Percentiles rank a stretch among this genome's conserved stretches.
phyloP scores from a whole-genome alignment of 2,797 vertebrate species.

The Loris lydekkerianus region DNA sequence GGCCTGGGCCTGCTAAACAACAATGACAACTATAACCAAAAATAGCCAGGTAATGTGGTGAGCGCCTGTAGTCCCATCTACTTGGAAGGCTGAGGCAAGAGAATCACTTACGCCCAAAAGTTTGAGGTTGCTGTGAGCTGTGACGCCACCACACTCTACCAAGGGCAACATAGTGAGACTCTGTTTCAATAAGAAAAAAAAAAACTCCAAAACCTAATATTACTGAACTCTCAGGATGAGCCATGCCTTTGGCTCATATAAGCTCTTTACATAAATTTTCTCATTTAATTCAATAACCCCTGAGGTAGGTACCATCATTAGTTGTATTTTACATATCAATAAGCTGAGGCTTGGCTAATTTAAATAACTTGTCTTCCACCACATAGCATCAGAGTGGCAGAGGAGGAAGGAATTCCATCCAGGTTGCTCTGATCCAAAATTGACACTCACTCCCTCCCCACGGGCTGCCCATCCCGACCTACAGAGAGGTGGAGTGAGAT shows the following conservation, averaged over 20 bases:
- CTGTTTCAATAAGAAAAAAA: too few species aligned
- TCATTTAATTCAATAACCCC: neutral
- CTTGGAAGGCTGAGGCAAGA: too few species aligned
- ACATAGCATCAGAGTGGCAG: neutral
- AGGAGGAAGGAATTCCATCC: neutral
- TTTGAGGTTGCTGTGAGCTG: too few species aligned
- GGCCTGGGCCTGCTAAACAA: too few species aligned
- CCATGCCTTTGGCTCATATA: neutral
- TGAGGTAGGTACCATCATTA: neutral
- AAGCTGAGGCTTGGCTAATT: neutral
- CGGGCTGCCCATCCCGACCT: neutral
- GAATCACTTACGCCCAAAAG: too few species aligned
- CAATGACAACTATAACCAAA: too few species aligned
- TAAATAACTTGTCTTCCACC: neutral
- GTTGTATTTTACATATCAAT: neutral
- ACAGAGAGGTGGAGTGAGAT: neutral
- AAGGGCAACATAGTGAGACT: too few species aligned
- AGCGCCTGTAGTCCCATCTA: too few species aligned
- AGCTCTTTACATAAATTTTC: slow-evolving; percentile 7
- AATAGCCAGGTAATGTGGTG: too few species aligned
- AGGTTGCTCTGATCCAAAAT: neutral
- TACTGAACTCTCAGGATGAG: neutral
- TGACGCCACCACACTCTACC: too few species aligned
- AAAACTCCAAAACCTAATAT: neutral
- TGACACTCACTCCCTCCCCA: neutral